Evolutionary conservation across 2,888 invertebrate genomes (phyloP), one percentile per base, ranked within the genome.

Genomic region (Nomada goodeniana): DNA sequence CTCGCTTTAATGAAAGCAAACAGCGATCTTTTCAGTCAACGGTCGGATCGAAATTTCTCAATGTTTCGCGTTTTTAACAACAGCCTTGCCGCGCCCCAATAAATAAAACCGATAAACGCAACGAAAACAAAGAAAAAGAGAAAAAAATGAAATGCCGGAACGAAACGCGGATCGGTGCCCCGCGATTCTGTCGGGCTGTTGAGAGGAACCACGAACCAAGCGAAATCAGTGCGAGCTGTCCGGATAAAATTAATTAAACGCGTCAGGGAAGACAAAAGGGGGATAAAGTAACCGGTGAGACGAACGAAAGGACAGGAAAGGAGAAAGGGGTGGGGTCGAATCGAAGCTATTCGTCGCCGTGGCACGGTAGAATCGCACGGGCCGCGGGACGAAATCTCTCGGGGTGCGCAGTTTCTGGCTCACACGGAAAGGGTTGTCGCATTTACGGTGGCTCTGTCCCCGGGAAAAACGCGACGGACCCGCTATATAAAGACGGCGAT

Each of bases 381-480:
- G 15, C 15, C n/a, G n/a, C n/a, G 15, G 69, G 59, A 20, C 20
- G 50, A 82, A 80, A 75, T 83, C 72, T 73, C 44, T 47, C 61
- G 23, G 11, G 29, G 80, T 68, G 76, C 23, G 76, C 79, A 83
- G 76, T 83, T 85, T 74, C 76, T 36, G 80, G 67, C 85, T 80
- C 85, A 82, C 82, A 82, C 77, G 85, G 77, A 80, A 86, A 85
- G 85, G 85, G 85, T 86, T 86, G 85, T 82, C 85, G 80, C 85
- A 65, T 82, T 85, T 82, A 81, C 85, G 74, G 71, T 59, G 59
- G 72, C 70, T 60, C 72, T 20, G 50, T 69, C 53, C 69, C 47
- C 59, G 64, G 85, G 86, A 86, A 87, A 87, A 87, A 87, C 86
- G 84, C 75, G 75, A 76, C 71, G 83, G 79, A 77, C 70, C 78